A percentile compares a stretch with the other conserved stretches of the same genome.
phyloP scores from a whole-genome alignment of 2,113 vertebrate genomes.

The Mustela lutreola region DNA sequence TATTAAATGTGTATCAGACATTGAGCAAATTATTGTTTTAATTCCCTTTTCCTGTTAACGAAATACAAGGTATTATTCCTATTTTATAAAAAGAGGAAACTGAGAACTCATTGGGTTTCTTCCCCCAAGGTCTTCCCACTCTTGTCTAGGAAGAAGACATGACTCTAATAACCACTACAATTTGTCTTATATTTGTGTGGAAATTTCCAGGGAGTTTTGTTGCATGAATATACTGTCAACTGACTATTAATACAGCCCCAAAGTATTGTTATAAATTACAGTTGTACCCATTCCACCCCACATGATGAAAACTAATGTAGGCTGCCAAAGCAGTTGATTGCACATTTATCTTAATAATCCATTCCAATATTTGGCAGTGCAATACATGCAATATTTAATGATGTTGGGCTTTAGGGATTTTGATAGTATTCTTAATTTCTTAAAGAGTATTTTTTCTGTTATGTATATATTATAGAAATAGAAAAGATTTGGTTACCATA shows the following conservation, averaged over 20 bases:
- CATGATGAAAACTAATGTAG: slow-evolving; percentile 35
- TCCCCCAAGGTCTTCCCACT: not conserved
- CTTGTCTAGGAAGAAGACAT: not conserved
- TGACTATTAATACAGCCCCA: not conserved
- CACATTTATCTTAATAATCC: slow-evolving; percentile 7
- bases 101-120: slow-evolving; percentile 48
- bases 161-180: not conserved
- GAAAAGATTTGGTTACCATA: not conserved
- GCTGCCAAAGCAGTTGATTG: slow-evolving; percentile 43
- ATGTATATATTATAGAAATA: not conserved
- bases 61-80: not conserved
- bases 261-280: slow-evolving; percentile 7
- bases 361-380: not conserved
- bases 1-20: not conserved
- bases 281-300: not conserved
- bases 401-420: not conserved
- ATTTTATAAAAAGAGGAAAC: slow-evolving; percentile 34
- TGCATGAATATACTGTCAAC: not conserved
- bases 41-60: slow-evolving; percentile 8
- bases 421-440: not conserved
- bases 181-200: not conserved
- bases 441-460: not conserved
- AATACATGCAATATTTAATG: not conserved
- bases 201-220: not conserved
- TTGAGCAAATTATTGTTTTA: slow-evolving; percentile 11